Percentiles rank a stretch among this genome's conserved stretches.
These are phyloP conservation scores for Egretta garzetta DNA, from an alignment of 2,113 vertebrate genomes.

Conservation along the genomic window DNA sequence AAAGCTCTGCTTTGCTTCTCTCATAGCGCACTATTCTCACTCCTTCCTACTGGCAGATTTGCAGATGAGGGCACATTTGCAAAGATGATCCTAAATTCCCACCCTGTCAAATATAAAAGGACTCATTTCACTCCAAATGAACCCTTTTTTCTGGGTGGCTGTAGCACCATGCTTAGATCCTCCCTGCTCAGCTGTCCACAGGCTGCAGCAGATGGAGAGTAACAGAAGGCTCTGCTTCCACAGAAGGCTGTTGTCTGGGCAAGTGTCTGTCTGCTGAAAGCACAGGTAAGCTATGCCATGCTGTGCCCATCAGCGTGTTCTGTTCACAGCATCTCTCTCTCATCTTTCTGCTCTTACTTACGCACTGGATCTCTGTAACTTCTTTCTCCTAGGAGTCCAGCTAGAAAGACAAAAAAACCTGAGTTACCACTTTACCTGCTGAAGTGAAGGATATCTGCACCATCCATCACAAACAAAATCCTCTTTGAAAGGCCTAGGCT, in stretches of 20 bases:
- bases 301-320: not conserved
- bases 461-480: not conserved
- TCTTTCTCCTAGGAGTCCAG: conserved; percentile 72
- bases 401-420: conserved; percentile 33
- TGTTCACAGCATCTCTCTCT: not conserved
- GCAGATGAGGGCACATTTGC: conserved; percentile 19
- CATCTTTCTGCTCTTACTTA: conserved; percentile 59
- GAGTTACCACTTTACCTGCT: not conserved
- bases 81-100: conserved; percentile 39
- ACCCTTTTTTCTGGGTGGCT: conserved; percentile 11
- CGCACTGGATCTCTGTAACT: conserved; percentile 72
- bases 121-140: conserved; percentile 33
- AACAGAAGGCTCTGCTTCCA: conserved; percentile 54
- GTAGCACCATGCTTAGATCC: conserved; percentile 16
- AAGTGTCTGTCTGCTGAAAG: conserved; percentile 33
- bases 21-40: conserved; percentile 37
- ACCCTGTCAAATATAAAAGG: conserved; percentile 28
- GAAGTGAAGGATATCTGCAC: not conserved
- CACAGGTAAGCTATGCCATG: conserved; percentile 45
- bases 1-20: conserved; percentile 29
- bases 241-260: conserved; percentile 43
- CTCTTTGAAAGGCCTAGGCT: not conserved
- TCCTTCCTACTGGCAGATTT: conserved; percentile 14
- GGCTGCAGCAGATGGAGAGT: conserved; percentile 55
- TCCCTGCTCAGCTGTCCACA: conserved; percentile 43